phyloP scores from a whole-genome alignment of 2,888 invertebrate genomes.

The Agonum fuliginosum region DNA sequence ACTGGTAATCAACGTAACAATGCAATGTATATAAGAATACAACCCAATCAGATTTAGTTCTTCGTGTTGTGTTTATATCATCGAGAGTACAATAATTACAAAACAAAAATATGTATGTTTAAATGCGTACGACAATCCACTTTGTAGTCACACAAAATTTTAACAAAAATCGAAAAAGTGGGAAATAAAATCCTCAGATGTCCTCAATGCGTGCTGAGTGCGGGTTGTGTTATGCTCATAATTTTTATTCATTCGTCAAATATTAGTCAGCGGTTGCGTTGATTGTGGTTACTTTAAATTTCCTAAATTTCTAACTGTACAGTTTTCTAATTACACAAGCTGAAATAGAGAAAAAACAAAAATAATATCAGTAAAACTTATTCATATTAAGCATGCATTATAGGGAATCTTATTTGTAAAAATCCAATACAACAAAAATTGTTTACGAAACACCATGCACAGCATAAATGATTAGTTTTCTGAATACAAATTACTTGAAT shows the following conservation, averaged over 20 bases:
- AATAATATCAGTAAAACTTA: constrained; percentile 18
- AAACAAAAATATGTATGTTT: constrained; percentile 60
- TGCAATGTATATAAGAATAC: constrained; percentile 38
- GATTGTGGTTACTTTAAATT: constrained; percentile 74
- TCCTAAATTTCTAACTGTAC: constrained; percentile 74
- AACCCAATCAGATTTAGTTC: constrained; percentile 53
- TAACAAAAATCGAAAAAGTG: constrained; percentile 71
- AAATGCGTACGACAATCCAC: constrained; percentile 69
- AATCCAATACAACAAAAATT: neutral
- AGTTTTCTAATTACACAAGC: constrained; percentile 80
- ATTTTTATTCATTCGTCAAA: constrained; percentile 67
- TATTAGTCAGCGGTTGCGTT: constrained; percentile 71
- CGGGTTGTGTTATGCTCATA: constrained; percentile 77
- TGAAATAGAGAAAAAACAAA: constrained; percentile 72
- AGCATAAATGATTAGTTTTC: constrained; percentile 21
- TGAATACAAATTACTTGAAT: constrained; percentile 18
- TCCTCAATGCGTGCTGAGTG: constrained; percentile 93
- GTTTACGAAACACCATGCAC: constrained; percentile 6
- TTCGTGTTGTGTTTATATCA: constrained; percentile 40
- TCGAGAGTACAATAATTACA: constrained; percentile 41
- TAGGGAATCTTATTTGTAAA: neutral
- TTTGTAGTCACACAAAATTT: constrained; percentile 71
- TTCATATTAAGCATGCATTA: neutral
- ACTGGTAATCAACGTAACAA: constrained; percentile 56
- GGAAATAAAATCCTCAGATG: constrained; percentile 87